These are phyloP conservation scores for Perizoma affinitatum DNA, from an alignment of 2,888 invertebrate species.

Conservation along the genomic window DNA sequence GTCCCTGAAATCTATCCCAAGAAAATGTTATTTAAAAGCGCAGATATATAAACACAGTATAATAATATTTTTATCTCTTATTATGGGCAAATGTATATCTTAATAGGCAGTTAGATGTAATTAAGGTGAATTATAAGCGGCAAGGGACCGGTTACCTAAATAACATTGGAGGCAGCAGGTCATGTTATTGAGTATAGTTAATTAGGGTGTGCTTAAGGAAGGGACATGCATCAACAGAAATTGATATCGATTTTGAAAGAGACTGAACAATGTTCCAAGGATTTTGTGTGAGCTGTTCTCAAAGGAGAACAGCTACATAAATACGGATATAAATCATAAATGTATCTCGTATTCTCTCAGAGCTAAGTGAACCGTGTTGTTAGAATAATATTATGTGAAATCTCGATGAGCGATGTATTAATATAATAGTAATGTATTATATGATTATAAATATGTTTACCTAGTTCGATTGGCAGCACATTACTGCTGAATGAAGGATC, in stretches of 20 bases:
- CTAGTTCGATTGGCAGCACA: too few relatives aligned
- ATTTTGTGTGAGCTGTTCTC: too few relatives aligned
- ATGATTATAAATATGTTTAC: too few relatives aligned
- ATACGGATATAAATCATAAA: too few relatives aligned
- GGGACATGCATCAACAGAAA: slow-evolving; percentile 2
- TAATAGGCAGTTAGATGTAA: slow-evolving; percentile 33
- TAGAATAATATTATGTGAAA: too few relatives aligned
- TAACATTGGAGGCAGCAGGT: slow-evolving; percentile 22
- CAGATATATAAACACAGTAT: neutral
- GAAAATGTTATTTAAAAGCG: neutral
- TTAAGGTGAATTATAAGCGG: slow-evolving; percentile 29
- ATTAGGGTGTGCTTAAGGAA: slow-evolving; percentile 14
- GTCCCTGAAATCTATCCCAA: too few relatives aligned
- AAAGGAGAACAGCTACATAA: too few relatives aligned
- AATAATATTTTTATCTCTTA: slow-evolving; percentile 15
- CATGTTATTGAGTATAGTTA: slow-evolving; percentile 15
- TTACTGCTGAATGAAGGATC: too few relatives aligned
- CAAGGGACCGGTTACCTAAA: slow-evolving; percentile 30
- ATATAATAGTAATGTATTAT: too few relatives aligned
- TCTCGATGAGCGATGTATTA: too few relatives aligned
- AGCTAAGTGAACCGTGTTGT: too few relatives aligned
- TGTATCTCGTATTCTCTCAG: too few relatives aligned
- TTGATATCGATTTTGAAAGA: slow-evolving; percentile 1
- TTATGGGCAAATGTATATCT: slow-evolving; percentile 14
- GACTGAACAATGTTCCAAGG: neutral